Evolutionary conservation across 2,888 invertebrate species (phyloP).

Genomic region (Epirrhoe tristata): DNA sequence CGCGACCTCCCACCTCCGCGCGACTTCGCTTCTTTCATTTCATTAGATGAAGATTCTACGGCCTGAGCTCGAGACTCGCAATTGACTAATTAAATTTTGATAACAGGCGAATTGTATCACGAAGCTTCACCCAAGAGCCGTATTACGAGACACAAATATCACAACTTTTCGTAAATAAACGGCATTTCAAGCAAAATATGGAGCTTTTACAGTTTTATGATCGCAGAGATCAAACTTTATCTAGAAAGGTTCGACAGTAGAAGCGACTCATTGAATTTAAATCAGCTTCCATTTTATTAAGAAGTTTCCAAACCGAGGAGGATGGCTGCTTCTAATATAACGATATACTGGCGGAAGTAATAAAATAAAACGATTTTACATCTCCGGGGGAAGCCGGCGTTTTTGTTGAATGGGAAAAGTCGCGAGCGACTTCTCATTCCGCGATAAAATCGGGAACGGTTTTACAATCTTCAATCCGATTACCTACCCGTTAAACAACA

Average conservation of each 20-base stretch:
- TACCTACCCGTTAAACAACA: slow-evolving; percentile 82
- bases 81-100: slow-evolving; percentile 48
- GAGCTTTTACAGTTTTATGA: slow-evolving; percentile 26
- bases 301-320: slow-evolving; percentile 64
- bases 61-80: slow-evolving; percentile 42
- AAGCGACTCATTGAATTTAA: slow-evolving; percentile 50
- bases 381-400: slow-evolving; percentile 82
- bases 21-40: slow-evolving; percentile 62
- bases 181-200: slow-evolving; percentile 18
- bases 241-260: slow-evolving; percentile 28
- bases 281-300: slow-evolving; percentile 62
- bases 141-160: slow-evolving; percentile 30
- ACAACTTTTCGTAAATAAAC: slow-evolving; percentile 13
- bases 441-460: slow-evolving; percentile 83
- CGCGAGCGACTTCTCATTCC: slow-evolving; percentile 82
- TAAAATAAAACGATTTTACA: slow-evolving; percentile 86
- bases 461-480: slow-evolving; percentile 84
- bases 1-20: slow-evolving; percentile 47
- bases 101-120: slow-evolving; percentile 44
- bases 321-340: slow-evolving; percentile 73
- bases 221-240: slow-evolving; percentile 34
- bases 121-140: slow-evolving; percentile 32
- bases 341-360: slow-evolving; percentile 83
- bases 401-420: slow-evolving; percentile 84
- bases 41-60: slow-evolving; percentile 56